Evolutionary conservation across 2,888 invertebrate species (phyloP).

Genomic region (Eulithis prunata): DNA sequence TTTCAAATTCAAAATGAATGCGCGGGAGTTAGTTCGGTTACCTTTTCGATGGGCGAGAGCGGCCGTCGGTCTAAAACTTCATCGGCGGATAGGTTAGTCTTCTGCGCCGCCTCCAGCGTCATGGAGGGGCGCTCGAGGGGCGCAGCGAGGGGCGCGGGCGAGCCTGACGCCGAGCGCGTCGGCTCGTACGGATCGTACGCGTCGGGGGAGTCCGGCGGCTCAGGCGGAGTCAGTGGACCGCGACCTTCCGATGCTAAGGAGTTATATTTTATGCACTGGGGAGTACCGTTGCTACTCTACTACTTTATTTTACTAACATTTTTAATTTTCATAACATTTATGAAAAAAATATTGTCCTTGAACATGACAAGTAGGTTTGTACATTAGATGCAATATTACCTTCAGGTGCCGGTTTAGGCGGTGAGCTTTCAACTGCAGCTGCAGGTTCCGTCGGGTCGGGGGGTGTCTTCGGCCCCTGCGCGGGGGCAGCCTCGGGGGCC

Average conservation of each 20-base stretch:
- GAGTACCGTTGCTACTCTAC: no score
- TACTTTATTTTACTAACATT: no score
- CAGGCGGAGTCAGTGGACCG: conserved; percentile 87
- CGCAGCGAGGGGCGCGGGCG: conserved; percentile 54
- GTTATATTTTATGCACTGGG: neutral
- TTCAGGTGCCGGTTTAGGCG: neutral
- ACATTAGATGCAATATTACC: neutral
- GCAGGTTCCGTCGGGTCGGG: conserved; percentile 75
- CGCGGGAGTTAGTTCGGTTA: conserved; percentile 19
- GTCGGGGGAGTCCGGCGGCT: conserved; percentile 87
- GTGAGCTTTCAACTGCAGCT: neutral
- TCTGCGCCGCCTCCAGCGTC: conserved; percentile 79
- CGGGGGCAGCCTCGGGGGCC: conserved; percentile 80
- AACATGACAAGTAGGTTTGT: neutral
- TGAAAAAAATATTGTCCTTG: no score
- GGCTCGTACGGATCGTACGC: conserved; percentile 97
- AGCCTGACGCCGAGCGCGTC: conserved; percentile 90
- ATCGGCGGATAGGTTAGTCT: conserved; percentile 77
- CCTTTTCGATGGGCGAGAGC: conserved; percentile 85
- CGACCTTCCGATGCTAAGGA: conserved; percentile 79
- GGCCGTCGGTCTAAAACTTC: conserved; percentile 76
- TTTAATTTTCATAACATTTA: no score
- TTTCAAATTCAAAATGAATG: no score
- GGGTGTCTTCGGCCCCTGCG: conserved; percentile 55
- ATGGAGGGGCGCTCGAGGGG: conserved; percentile 54